Base-by-base conservation (phyloP, 2,888 invertebrate genomes). In the Leucophenga maculata region DNA sequence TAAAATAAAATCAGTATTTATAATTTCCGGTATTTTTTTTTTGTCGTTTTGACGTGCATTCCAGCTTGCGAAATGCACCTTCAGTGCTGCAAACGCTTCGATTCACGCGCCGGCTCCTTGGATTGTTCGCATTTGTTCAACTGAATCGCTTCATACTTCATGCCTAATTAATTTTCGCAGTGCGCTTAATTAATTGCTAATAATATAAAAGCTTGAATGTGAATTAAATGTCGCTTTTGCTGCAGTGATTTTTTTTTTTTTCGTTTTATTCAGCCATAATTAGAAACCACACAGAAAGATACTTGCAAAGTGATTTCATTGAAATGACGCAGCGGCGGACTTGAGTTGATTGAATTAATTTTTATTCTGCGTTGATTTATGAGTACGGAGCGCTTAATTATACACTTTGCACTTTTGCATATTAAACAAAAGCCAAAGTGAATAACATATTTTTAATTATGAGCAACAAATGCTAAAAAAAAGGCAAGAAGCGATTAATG, bases 171-270 rank as follows among this genome's bases (percentile, higher is more conserved):
- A 80, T 62, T 78, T 82, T 82, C 78, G 77, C 74, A 80, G 79
- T 82, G 80, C 77, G 77, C 82, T 79, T 82, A 80, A 79, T 78
- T 78, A 81, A 81, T 82, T 80, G 75, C 76, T 78, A 78, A 78
- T 79, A 75, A 65, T 11, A 16, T 11, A 50, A 50, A 50, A 50
- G 13, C 50, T 16, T 18, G 18, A 50, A 50, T 18, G 13, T 13
- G 13, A 11, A 16, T 50, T n/a, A 50, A 50, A 50, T 50, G 50
- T 18, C n/a, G 50, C 50, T 50, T 1, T 50, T 50, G n/a, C n/a
- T 50, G n/a, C n/a, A n/a, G n/a, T n/a, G n/a, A n/a, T n/a, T 16
- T 50, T 6, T 16, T 50, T 18, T 14, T 18, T 6, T n/a, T 50
- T 8, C 18, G 6, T n/a, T 16, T 50, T 48, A 48, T 16, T 50